phyloP scores from a whole-genome alignment of 2,888 invertebrate genomes.

The Yponomeuta cagnagella region DNA sequence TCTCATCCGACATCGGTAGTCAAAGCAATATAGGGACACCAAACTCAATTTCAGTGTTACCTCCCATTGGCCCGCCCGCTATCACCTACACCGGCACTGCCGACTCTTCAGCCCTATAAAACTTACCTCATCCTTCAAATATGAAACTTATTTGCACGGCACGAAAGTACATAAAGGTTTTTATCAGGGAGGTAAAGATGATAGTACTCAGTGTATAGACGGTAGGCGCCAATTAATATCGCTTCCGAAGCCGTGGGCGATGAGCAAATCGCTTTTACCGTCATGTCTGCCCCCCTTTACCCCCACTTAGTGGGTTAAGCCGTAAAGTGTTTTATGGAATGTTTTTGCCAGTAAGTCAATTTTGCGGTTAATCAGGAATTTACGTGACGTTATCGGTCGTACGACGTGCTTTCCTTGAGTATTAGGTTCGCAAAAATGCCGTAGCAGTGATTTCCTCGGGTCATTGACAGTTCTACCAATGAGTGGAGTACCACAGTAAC shows the following conservation, averaged over 20 bases:
- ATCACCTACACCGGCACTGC: constrained; percentile 63
- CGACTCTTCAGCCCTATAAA: constrained; percentile 56
- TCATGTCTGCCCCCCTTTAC: neutral
- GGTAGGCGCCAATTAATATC: constrained; percentile 1
- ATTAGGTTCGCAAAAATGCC: too few species aligned
- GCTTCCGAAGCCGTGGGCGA: constrained; percentile 3
- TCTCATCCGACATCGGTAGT: neutral
- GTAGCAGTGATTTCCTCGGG: too few species aligned
- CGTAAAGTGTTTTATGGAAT: neutral
- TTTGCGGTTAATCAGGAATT: neutral
- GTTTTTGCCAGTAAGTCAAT: neutral
- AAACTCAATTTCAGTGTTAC: constrained; percentile 40
- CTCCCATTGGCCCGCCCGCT: constrained; percentile 57
- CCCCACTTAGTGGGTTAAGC: constrained; percentile 1
- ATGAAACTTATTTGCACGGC: neutral
- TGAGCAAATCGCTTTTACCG: neutral
- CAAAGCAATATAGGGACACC: constrained; percentile 2
- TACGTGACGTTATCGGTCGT: neutral
- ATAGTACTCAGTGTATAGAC: neutral
- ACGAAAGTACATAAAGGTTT: neutral
- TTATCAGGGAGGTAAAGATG: neutral
- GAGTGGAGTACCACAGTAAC: too few species aligned
- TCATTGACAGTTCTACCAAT: too few species aligned
- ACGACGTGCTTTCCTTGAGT: neutral
- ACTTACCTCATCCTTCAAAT: constrained; percentile 44